phyloP scores from a whole-genome alignment of 2,888 invertebrate species.

The Scaptomyza cyrtandrae region DNA sequence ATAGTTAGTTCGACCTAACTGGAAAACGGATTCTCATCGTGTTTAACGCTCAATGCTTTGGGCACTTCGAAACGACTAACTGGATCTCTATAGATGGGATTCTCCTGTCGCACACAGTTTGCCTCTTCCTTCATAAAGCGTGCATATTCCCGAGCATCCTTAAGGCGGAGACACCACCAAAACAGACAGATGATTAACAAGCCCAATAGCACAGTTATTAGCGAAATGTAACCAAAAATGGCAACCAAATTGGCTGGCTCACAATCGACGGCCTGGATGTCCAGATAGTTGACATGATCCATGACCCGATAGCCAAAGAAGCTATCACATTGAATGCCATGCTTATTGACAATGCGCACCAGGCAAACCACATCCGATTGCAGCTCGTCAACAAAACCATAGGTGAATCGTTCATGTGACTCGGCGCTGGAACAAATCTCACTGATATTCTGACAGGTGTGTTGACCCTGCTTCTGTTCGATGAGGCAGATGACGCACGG shows the following conservation, averaged over 20 bases:
- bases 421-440: conserved; percentile 76
- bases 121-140: conserved; percentile 85
- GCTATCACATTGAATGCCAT: conserved; percentile 81
- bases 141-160: conserved; percentile 86
- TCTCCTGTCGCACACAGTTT: conserved; percentile 52
- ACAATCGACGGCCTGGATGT: conserved; percentile 74
- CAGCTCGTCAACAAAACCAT: conserved; percentile 72
- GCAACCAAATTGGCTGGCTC: conserved; percentile 67
- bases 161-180: conserved; percentile 84
- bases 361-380: conserved; percentile 71
- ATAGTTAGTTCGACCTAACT: conserved; percentile 26
- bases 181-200: conserved; percentile 84
- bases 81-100: conserved; percentile 88
- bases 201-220: conserved; percentile 85
- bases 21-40: conserved; percentile 71
- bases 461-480: conserved; percentile 66
- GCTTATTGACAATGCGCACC: conserved; percentile 76
- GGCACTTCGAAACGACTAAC: conserved; percentile 86
- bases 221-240: conserved; percentile 83
- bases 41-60: conserved; percentile 47
- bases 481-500: conserved; percentile 83
- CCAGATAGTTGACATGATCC: conserved; percentile 68
- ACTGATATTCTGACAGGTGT: conserved; percentile 69
- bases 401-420: conserved; percentile 65
- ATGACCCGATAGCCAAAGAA: conserved; percentile 76